Evolutionary conservation across 2,888 invertebrate species (phyloP), one percentile per base, ranked within the genome.

Genomic region (Hydrotaea diabolus): DNA sequence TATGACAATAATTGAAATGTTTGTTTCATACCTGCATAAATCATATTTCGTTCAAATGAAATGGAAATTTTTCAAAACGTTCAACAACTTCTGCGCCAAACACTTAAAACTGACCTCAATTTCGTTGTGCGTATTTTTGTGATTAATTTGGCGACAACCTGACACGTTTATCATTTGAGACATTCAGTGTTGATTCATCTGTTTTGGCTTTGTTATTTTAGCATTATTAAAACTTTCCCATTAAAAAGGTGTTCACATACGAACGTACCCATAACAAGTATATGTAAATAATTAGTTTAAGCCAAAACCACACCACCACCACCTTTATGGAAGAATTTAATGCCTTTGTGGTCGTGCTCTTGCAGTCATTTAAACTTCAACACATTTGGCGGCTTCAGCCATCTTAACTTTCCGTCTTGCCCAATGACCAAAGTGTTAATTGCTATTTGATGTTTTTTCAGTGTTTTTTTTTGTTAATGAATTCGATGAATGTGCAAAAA

Each of bases 1-100:
- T 69, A 46, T 43, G 69, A 69, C 69, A 46, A 69, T 69, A 69
- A 69, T 43, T 69, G 69, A 69, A 69, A 69, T 66, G 66, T 39
- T 64, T 43, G 39, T 8, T 19, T n/a, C 17, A 13, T n/a, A 15
- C n/a, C n/a, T n/a, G n/a, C 11, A 62, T 26, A 62, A 62, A 62
- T n/a, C 59, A 62, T 31, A 4, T 2, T 31, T 31, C 7, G 7
- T 31, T 31, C 31, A 69, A 43, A 43, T 69, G 69, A 69, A 69
- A 69, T 46, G 13, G 43, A 46, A 66, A 64, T 55, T n/a, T n/a
- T n/a, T 55, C 21, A 55, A 9, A 19, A 9, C 13, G n/a, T n/a
- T n/a, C n/a, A n/a, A n/a, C n/a, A n/a, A n/a, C n/a, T n/a, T n/a
- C n/a, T n/a, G n/a, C n/a, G n/a, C n/a, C n/a, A 23, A 69, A 23